Base-by-base conservation (phyloP, 2,113 vertebrate genomes). In the Ranitomeya imitator region DNA sequence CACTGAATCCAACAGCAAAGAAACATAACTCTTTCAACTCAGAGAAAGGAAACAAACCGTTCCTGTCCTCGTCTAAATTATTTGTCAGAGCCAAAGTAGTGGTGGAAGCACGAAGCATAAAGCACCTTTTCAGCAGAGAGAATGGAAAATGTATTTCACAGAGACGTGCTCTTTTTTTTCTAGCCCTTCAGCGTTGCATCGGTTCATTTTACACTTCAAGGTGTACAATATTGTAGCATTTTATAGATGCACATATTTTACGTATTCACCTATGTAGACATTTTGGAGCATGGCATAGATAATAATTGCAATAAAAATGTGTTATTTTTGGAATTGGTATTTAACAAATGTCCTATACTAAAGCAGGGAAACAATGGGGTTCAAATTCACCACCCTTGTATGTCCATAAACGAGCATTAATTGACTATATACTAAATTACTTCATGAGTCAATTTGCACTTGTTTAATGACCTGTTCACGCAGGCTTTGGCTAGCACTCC, bases 111-210 rank as follows among this genome's bases (percentile, higher is more conserved):
- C 57, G 26, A 59, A 45, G 52, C 71, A 78, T 88, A 88, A 88
- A 88, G 73, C 45, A 84, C 69, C 15, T 76, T 60, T 83, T 88
- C 79, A 55, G 55, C 79, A 8, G 67, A 23, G 81, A 65, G 84
- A 88, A 88, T 83, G 60, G 87, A 84, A 88, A 88, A 83, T 88
- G 80, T 88, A 61, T 74, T 82, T 88, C 69, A 69, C 67, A 10
- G 69, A 60, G 31, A 61, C 63, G 57, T 63, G 57, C 14, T 19
- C 14, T 13, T 55, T n/a, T n/a, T 19, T 86, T 52, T 86, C 59
- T 26, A 15, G 14, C 52, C 51, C 54, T 79, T 63, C 74, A 61
- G 74, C 57, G 14, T 78, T 61, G 54, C 23, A 15, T 16, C 31
- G 12, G 51, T 71, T 80, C 65, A 52, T 31, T 31, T 63, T 80